Evolutionary conservation across 92 coral and sea anemone species (phyloP).

Genomic region (Plumapathes pennacea): DNA sequence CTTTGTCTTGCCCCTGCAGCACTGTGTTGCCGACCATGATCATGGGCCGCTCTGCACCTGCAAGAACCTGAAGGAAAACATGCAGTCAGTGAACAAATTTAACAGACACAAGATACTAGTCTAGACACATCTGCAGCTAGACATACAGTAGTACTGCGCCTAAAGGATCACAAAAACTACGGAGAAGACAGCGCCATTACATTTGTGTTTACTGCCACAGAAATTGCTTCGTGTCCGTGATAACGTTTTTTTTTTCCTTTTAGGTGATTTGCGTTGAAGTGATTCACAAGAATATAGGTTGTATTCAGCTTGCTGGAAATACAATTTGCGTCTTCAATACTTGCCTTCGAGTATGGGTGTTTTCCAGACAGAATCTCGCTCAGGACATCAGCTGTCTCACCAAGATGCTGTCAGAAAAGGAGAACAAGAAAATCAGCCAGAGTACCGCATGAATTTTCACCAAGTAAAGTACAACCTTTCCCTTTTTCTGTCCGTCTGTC

Average conservation of each 20-base stretch:
- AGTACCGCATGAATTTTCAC: background rate
- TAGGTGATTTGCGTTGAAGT: too few species aligned
- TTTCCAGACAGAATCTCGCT: slow-evolving; percentile 75
- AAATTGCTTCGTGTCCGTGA: too few species aligned
- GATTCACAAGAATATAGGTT: too few species aligned
- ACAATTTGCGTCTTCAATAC: background rate
- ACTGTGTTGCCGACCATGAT: slow-evolving; percentile 86
- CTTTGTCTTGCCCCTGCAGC: slow-evolving; percentile 82
- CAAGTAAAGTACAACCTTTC: too few species aligned
- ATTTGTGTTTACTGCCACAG: too few species aligned
- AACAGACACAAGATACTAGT: background rate
- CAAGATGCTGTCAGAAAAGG: slow-evolving; percentile 70
- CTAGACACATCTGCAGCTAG: too few species aligned
- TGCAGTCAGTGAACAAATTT: background rate
- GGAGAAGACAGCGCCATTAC: too few species aligned
- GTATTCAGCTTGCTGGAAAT: too few species aligned
- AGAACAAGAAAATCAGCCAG: background rate
- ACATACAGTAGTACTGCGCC: too few species aligned
- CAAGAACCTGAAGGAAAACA: slow-evolving; percentile 55
- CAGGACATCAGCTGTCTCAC: slow-evolving; percentile 67
- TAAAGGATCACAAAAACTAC: too few species aligned
- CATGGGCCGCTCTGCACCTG: slow-evolving; percentile 83
- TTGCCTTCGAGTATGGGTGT: slow-evolving; percentile 92
- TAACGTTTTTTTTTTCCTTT: too few species aligned
- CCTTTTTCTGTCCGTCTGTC: too few species aligned